phyloP scores from a whole-genome alignment of 2,113 vertebrate genomes.

The Dendrocopos noguchii region DNA sequence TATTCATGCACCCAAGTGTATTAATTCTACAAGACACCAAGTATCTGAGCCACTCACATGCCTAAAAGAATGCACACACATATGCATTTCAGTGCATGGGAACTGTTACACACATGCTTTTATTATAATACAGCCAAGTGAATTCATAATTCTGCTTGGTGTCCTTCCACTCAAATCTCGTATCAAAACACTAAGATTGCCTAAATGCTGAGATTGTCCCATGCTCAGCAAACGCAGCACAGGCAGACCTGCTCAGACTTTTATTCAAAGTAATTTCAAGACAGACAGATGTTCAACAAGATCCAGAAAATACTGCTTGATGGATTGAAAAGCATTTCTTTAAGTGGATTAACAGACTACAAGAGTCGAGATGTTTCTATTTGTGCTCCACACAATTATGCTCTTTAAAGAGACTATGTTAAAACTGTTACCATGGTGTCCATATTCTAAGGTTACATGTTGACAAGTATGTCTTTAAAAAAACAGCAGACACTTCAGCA shows the following conservation, averaged over 20 bases:
- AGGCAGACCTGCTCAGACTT: neutral
- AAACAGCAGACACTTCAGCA: conserved; percentile 13
- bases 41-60: neutral
- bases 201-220: too few species aligned
- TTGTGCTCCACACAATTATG: conserved; percentile 61
- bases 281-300: conserved; percentile 58
- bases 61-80: accelerated
- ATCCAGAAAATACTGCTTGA: conserved; percentile 44
- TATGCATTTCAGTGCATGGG: neutral
- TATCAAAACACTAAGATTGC: neutral
- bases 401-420: conserved; percentile 43
- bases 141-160: neutral
- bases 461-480: conserved; percentile 59
- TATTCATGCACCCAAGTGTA: neutral
- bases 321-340: conserved; percentile 58
- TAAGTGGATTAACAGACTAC: conserved; percentile 67
- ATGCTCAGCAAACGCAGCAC: neutral
- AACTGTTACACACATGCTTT: neutral
- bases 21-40: neutral
- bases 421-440: conserved; percentile 62
- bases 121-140: neutral
- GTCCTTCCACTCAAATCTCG: neutral
- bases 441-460: conserved; percentile 57
- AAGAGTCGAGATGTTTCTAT: conserved; percentile 67
- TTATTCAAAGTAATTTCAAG: conserved; percentile 15